Percentiles rank a stretch among this genome's conserved stretches.
These are phyloP conservation scores for Goniozus legneri DNA, from an alignment of 1,140 invertebrate genomes.

Conservation along the genomic window DNA sequence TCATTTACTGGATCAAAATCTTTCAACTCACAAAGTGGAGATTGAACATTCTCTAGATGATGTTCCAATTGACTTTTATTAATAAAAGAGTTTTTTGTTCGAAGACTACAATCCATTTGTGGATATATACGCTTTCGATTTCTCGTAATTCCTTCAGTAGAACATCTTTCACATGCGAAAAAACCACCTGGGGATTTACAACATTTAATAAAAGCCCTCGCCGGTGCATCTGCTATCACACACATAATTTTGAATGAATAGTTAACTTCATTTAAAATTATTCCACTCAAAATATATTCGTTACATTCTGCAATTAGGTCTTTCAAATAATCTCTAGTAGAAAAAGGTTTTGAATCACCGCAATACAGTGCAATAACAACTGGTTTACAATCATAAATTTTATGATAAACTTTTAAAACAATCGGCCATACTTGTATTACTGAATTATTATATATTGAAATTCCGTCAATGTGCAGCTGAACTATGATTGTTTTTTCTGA, in stretches of 20 bases:
- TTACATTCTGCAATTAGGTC: conserved; percentile 5
- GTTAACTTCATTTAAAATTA: background rate
- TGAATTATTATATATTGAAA: background rate
- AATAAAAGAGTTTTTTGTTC: conserved; percentile 12
- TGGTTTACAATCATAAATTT: background rate
- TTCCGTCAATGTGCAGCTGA: background rate
- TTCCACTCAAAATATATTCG: background rate
- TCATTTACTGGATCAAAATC: conserved; percentile 12
- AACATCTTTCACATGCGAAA: conserved; percentile 13
- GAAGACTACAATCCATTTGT: conserved; percentile 3
- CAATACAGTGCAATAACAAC: conserved; percentile 3
- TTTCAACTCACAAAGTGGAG: conserved; percentile 10
- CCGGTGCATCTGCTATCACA: conserved; percentile 5
- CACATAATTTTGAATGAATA: conserved; percentile 1
- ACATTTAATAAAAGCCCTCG: conserved; percentile 8
- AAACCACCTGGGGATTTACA: conserved; percentile 11
- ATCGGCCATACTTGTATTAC: conserved; percentile 2
- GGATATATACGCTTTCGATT: conserved; percentile 11
- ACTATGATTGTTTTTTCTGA: background rate
- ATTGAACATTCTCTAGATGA: conserved; percentile 3
- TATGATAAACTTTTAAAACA: background rate
- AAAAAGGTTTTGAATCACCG: background rate
- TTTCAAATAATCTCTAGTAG: background rate
- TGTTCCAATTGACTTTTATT: conserved; percentile 9
- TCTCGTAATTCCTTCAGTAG: conserved; percentile 9